Evolutionary conservation across 2,797 vertebrate genomes (phyloP).

Genomic region (Karalla daura): DNA sequence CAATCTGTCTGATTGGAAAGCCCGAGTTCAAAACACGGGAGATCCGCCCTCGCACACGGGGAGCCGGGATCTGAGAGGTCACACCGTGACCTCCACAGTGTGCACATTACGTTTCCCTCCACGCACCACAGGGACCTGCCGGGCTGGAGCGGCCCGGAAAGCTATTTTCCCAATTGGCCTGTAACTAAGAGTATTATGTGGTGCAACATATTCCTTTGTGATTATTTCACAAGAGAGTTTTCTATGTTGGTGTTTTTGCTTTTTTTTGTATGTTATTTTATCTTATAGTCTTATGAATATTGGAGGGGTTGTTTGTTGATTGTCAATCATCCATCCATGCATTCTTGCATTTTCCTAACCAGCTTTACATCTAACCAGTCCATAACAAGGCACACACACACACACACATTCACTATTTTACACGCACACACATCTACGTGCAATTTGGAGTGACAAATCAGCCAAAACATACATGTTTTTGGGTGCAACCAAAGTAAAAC

Average conservation of each 20-base stretch:
- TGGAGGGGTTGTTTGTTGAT: neutral
- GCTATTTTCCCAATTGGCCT: neutral
- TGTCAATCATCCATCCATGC: too few relatives aligned
- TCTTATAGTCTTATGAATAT: neutral
- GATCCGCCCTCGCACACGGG: slow-evolving; percentile 1
- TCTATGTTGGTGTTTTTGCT: neutral
- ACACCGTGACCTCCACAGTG: slow-evolving; percentile 53
- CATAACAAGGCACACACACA: neutral
- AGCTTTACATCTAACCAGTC: neutral
- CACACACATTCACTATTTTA: too few relatives aligned
- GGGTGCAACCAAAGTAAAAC: too few relatives aligned
- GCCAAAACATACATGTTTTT: too few relatives aligned
- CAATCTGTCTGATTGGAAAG: slow-evolving; percentile 78
- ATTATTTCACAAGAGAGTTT: neutral
- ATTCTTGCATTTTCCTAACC: too few relatives aligned
- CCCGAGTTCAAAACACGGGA: slow-evolving; percentile 54
- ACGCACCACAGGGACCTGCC: neutral
- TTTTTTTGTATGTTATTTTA: neutral
- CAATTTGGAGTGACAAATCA: too few relatives aligned
- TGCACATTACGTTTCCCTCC: slow-evolving; percentile 9
- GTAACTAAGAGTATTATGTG: neutral
- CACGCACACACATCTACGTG: too few relatives aligned
- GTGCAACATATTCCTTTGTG: neutral
- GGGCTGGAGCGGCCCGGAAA: neutral
- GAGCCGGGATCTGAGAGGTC: slow-evolving; percentile 34